Evolutionary conservation across 2,797 vertebrate species (phyloP).

Genomic region (Myoxocephalus aenaeus): DNA sequence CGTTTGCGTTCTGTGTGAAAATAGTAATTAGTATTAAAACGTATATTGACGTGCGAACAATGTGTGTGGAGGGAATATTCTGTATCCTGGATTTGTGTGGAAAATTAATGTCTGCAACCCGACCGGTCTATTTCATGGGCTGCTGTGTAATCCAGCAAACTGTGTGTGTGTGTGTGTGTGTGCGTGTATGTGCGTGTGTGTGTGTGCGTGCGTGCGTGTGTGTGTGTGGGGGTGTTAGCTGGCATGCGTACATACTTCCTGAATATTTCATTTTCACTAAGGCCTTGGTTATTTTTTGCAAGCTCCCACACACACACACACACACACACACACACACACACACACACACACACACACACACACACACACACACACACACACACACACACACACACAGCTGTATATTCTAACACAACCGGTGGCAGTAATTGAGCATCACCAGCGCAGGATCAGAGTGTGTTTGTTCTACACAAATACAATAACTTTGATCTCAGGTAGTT

Average conservation of each 20-base stretch:
- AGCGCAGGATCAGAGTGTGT: slow-evolving; percentile 3
- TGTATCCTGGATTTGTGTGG: too few relatives aligned
- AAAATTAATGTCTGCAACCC: too few relatives aligned
- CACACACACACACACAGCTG: slow-evolving; percentile 10
- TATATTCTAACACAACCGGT: background rate
- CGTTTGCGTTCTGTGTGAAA: too few relatives aligned
- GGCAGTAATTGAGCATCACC: slow-evolving; percentile 49
- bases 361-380: slow-evolving; percentile 16
- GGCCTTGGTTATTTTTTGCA: slow-evolving; percentile 42
- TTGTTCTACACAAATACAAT: slow-evolving; percentile 1
- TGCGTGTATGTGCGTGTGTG: slow-evolving; percentile 21
- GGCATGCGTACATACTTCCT: slow-evolving; percentile 21
- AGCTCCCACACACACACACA: slow-evolving; percentile 6
- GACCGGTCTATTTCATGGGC: too few relatives aligned
- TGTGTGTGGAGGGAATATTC: too few relatives aligned
- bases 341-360: slow-evolving; percentile 17
- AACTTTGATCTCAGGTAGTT: slow-evolving; percentile 17
- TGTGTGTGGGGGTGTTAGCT: too few relatives aligned
- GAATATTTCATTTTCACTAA: slow-evolving; percentile 56
- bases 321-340: slow-evolving; percentile 15
- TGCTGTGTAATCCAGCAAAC: too few relatives aligned
- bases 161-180: too few relatives aligned
- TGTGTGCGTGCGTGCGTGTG: slow-evolving; percentile 17
- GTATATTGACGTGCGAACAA: background rate
- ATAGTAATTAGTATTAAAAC: too few relatives aligned